A percentile compares a stretch with the other conserved stretches of the same genome.
Conservation (phyloP, 2,113 vertebrate genomes). For the Oreochromis aureus region DNA sequence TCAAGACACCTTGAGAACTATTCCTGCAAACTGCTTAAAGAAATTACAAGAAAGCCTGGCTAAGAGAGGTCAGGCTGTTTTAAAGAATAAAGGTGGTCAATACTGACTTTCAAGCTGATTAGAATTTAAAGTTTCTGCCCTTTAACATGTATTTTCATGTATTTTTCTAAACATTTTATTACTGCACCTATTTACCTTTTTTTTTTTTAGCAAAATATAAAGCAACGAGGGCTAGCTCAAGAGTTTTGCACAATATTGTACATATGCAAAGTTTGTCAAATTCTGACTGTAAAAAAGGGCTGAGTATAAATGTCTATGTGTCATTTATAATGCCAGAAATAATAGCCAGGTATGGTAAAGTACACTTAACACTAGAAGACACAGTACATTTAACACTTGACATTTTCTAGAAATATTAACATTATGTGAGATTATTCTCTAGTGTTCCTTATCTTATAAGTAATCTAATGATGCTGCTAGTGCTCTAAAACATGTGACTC, state of each 20-base stretch:
- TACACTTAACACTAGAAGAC: background rate
- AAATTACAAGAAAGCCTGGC: too few relatives aligned
- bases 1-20: too few relatives aligned
- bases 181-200: too few relatives aligned
- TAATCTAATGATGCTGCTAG: slow-evolving; percentile 41
- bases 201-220: too few relatives aligned
- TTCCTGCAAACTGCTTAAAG: too few relatives aligned
- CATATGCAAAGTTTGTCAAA: background rate
- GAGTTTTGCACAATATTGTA: background rate
- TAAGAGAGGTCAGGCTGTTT: too few relatives aligned
- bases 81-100: too few relatives aligned
- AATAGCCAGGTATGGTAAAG: background rate
- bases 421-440: slow-evolving; percentile 30
- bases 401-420: slow-evolving; percentile 15
- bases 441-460: background rate
- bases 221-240: too few relatives aligned
- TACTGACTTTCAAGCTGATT: too few relatives aligned
- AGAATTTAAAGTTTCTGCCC: too few relatives aligned
- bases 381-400: slow-evolving; percentile 3
- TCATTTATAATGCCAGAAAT: background rate
- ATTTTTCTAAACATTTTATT: too few relatives aligned
- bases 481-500: slow-evolving; percentile 6
- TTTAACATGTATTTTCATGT: too few relatives aligned
- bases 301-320: background rate
- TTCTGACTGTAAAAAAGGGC: background rate